phyloP scores from a whole-genome alignment of 1,140 invertebrate species.

The Daktulosphaira vitifoliae region DNA sequence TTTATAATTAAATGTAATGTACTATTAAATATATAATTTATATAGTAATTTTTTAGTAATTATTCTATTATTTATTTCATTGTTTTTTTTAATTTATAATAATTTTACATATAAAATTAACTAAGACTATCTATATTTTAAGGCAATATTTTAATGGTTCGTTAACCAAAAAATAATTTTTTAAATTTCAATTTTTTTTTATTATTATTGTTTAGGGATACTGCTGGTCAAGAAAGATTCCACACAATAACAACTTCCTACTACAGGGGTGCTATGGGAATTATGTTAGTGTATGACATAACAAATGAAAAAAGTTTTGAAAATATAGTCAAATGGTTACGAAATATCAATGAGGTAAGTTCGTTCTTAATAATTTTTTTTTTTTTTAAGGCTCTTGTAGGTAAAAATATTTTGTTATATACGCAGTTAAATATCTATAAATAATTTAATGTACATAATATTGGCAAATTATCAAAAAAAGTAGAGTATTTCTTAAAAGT shows the following conservation, averaged over 20 bases:
- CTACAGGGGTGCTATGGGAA: conserved; percentile 78
- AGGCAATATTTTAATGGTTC: too few relatives aligned
- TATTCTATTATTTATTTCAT: too few relatives aligned
- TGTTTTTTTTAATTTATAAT: too few relatives aligned
- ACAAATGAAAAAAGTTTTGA: conserved; percentile 79
- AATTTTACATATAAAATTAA: too few relatives aligned
- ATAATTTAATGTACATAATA: conserved; percentile 25
- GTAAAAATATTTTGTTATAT: too few relatives aligned
- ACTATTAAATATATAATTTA: too few relatives aligned
- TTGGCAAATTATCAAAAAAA: conserved; percentile 23
- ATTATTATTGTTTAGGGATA: conserved; percentile 46
- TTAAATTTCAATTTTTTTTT: not conserved
- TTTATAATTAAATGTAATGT: too few relatives aligned
- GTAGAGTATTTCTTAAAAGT: not conserved
- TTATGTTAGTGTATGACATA: conserved; percentile 78
- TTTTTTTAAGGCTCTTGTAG: not conserved
- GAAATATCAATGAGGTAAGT: conserved; percentile 71
- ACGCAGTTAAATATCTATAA: too few relatives aligned
- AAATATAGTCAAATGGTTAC: conserved; percentile 75
- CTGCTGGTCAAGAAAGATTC: conserved; percentile 62
- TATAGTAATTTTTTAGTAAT: too few relatives aligned
- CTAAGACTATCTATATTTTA: too few relatives aligned
- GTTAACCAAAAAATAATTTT: too few relatives aligned
- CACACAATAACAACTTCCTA: conserved; percentile 77
- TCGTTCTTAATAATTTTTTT: not conserved